These are phyloP conservation scores for Lasioglossum baleicum DNA, from an alignment of 1,140 invertebrate species.

Conservation along the genomic window DNA sequence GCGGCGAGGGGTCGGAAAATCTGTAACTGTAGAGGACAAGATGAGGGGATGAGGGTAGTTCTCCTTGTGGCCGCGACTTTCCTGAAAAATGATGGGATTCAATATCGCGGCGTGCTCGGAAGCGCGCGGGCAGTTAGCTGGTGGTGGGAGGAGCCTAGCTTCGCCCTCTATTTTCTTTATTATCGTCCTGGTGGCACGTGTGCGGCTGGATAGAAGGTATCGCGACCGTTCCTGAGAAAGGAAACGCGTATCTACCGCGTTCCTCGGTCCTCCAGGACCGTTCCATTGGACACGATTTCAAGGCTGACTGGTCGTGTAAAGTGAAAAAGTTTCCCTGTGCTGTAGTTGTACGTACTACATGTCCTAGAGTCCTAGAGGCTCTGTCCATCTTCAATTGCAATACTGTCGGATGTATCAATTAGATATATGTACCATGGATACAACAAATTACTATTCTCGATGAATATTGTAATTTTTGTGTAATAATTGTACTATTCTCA, in stretches of 20 bases:
- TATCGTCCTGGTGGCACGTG: constrained; percentile 28
- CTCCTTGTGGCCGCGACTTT: constrained; percentile 3
- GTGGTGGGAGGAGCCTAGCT: constrained; percentile 47
- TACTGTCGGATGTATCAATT: too few relatives aligned
- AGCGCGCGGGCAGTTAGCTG: constrained; percentile 51
- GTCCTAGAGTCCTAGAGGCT: too few relatives aligned
- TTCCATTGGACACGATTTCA: constrained; percentile 70
- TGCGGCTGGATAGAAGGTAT: too few relatives aligned
- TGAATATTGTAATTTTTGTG: too few relatives aligned
- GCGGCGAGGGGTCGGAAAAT: too few relatives aligned
- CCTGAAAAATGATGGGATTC: constrained; percentile 63
- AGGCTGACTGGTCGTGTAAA: constrained; percentile 72
- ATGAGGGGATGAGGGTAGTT: background rate
- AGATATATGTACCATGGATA: too few relatives aligned
- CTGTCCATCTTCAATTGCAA: too few relatives aligned
- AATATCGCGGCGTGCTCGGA: constrained; percentile 55
- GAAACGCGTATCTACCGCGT: constrained; percentile 45
- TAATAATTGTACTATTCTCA: too few relatives aligned
- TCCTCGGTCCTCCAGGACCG: constrained; percentile 1
- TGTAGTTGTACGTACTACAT: too few relatives aligned
- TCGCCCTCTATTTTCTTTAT: constrained; percentile 63
- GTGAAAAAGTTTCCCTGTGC: constrained; percentile 71
- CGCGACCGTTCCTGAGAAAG: constrained; percentile 4
- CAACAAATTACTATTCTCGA: too few relatives aligned
- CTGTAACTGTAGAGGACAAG: background rate